phyloP scores from a whole-genome alignment of 2,888 invertebrate species.

The Drosophila hamatofila region DNA sequence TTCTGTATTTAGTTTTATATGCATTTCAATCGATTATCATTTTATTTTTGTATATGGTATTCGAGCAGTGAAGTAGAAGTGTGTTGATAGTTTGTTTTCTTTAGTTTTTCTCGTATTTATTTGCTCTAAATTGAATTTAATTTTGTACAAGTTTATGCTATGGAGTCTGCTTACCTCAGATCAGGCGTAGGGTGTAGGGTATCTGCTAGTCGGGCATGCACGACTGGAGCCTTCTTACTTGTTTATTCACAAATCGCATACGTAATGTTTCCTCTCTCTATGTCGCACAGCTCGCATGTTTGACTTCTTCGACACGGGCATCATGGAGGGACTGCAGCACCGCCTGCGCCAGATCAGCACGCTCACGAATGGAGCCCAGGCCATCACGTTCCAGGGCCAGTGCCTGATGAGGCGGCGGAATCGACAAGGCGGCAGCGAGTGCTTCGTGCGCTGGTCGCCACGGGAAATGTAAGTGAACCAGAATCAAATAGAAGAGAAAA shows the following conservation, averaged over 20 bases:
- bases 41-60: no score
- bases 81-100: no score
- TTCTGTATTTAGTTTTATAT: no score
- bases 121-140: no score
- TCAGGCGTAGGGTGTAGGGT: no score
- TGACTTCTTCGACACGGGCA: slow-evolving; percentile 96
- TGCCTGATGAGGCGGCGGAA: slow-evolving; percentile 89
- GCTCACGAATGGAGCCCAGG: slow-evolving; percentile 88
- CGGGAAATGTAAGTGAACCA: slow-evolving; percentile 91
- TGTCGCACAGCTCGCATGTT: slow-evolving; percentile 93
- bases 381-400: slow-evolving; percentile 90
- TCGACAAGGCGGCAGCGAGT: slow-evolving; percentile 88
- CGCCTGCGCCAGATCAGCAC: slow-evolving; percentile 89
- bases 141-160: no score
- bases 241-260: background rate
- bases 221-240: no score
- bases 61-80: no score
- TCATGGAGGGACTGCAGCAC: slow-evolving; percentile 96
- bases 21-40: no score
- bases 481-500: background rate
- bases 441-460: slow-evolving; percentile 93
- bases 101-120: no score
- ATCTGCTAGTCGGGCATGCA: background rate
- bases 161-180: no score
- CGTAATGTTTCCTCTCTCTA: background rate